A percentile compares a stretch with the other conserved stretches of the same genome.
Conservation (phyloP, 2,888 invertebrate species). For the Graphium colonna region DNA sequence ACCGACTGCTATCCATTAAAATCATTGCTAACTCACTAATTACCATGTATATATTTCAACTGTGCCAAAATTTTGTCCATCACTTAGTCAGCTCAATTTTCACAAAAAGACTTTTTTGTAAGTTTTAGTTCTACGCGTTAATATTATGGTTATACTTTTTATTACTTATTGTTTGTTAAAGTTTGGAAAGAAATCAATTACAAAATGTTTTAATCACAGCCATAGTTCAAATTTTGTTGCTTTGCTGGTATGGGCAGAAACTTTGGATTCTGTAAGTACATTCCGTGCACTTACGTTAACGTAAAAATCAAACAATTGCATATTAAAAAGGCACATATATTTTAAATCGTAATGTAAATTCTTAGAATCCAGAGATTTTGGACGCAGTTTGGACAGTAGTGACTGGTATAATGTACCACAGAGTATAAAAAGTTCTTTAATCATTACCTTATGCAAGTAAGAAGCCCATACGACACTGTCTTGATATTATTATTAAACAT, state of each 20-base stretch:
- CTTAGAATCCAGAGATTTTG: slow-evolving; percentile 51
- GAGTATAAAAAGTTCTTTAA: slow-evolving; percentile 48
- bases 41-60: too few species aligned
- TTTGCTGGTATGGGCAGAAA: slow-evolving; percentile 65
- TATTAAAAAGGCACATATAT: neutral
- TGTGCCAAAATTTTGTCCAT: too few species aligned
- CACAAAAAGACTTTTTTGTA: too few species aligned
- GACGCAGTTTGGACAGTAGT: slow-evolving; percentile 54
- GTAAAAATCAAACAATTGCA: too few species aligned
- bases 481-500: too few species aligned
- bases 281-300: too few species aligned
- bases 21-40: too few species aligned
- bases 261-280: slow-evolving; percentile 56
- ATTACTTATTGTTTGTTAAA: slow-evolving; percentile 31
- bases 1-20: too few species aligned
- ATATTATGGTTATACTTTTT: too few species aligned
- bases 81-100: too few species aligned
- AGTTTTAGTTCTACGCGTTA: too few species aligned
- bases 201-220: slow-evolving; percentile 58
- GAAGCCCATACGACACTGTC: too few species aligned
- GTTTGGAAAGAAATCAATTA: slow-evolving; percentile 57
- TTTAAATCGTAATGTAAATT: slow-evolving; percentile 11
- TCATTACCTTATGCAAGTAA: slow-evolving; percentile 61
- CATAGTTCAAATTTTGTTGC: slow-evolving; percentile 55
- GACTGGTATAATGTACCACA: slow-evolving; percentile 57